Conservation (phyloP, 2,797 vertebrate species). For the Tangara arthus region DNA sequence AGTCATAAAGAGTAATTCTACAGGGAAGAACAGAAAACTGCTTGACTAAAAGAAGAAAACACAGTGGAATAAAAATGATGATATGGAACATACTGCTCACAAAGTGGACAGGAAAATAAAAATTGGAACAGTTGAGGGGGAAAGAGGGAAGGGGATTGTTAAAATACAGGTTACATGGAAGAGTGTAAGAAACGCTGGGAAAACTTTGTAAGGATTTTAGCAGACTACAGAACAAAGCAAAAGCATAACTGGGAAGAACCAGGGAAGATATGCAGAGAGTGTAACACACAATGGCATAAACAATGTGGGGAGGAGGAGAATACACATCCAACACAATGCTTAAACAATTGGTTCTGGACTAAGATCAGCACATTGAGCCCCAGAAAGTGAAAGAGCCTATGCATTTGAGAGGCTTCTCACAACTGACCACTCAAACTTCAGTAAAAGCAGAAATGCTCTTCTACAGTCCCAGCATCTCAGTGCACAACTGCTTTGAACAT, state of each 20-base stretch:
- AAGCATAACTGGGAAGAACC: background rate
- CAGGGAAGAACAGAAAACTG: slow-evolving; percentile 62
- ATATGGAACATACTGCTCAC: background rate
- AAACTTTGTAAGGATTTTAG: background rate
- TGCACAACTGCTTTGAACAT: background rate
- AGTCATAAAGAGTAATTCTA: slow-evolving; percentile 96
- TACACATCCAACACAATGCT: background rate
- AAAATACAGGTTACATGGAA: background rate
- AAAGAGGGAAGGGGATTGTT: background rate
- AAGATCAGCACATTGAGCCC: slow-evolving; percentile 19
- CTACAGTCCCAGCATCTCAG: background rate
- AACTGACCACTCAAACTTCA: background rate
- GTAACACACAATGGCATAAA: background rate
- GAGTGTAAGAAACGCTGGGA: background rate
- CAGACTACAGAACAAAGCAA: background rate
- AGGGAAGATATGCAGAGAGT: background rate
- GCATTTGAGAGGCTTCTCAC: slow-evolving; percentile 40
- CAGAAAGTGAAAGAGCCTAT: slow-evolving; percentile 18
- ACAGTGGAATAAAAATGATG: background rate
- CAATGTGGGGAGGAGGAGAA: background rate
- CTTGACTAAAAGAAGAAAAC: slow-evolving; percentile 62
- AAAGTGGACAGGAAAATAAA: slow-evolving; percentile 8
- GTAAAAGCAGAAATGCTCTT: background rate
- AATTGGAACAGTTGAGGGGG: background rate
- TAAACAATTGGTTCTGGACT: slow-evolving; percentile 30